Percentiles rank a stretch among this genome's conserved stretches.
Evolutionary conservation across 2,888 invertebrate genomes (phyloP).

Genomic region (Noctua pronuba): DNA sequence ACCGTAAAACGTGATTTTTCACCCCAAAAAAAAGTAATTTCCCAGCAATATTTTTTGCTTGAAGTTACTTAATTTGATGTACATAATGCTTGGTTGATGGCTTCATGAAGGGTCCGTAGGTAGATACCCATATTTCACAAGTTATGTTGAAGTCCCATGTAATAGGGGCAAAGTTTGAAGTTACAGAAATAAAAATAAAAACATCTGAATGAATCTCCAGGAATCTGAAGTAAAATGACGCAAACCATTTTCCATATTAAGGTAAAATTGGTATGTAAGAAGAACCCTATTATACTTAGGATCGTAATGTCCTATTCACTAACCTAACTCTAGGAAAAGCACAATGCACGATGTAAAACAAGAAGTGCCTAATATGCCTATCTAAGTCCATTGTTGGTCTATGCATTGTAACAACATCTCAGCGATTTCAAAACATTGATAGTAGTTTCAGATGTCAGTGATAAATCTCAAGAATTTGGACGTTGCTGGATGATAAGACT

Average conservation of each 20-base stretch:
- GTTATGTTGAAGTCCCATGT: too few relatives aligned
- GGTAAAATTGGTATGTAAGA: background rate
- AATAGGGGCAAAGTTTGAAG: too few relatives aligned
- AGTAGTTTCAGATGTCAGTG: constrained; percentile 32
- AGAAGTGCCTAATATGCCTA: too few relatives aligned
- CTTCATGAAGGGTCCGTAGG: too few relatives aligned
- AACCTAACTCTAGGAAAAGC: background rate
- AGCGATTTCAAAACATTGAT: constrained; percentile 48
- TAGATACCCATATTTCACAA: too few relatives aligned
- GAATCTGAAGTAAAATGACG: too few relatives aligned
- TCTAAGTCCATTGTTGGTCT: background rate
- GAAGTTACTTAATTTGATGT: too few relatives aligned
- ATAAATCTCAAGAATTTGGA: constrained; percentile 44
- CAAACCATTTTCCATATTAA: background rate
- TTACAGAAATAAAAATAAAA: background rate
- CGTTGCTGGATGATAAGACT: constrained; percentile 24
- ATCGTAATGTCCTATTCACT: too few relatives aligned
- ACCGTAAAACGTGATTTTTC: too few relatives aligned
- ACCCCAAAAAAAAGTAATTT: too few relatives aligned
- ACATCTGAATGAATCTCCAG: background rate
- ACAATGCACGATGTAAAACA: constrained; percentile 15
- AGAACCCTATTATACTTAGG: background rate
- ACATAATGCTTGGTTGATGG: too few relatives aligned
- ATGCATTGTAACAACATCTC: constrained; percentile 2
- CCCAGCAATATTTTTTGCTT: too few relatives aligned